Conservation (phyloP, 2,113 vertebrate genomes). For the Hippocampus mohnikei region DNA sequence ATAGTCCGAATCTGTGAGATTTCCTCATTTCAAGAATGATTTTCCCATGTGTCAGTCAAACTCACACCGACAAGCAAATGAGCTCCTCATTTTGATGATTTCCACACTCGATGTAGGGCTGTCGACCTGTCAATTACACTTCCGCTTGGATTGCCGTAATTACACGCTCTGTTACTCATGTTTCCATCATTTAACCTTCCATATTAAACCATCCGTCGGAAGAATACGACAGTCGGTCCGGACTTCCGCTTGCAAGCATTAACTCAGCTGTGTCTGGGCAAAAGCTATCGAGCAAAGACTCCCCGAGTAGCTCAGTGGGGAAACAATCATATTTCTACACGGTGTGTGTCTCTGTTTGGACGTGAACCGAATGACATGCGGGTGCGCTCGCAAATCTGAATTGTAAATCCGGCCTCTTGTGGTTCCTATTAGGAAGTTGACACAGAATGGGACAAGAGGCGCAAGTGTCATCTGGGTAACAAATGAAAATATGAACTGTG, state of each 20-base stretch:
- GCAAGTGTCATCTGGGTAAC: conserved; percentile 49
- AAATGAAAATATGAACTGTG: conserved; percentile 58
- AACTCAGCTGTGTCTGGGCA: conserved; percentile 28
- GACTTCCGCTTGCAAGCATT: neutral
- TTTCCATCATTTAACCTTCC: conserved; percentile 41
- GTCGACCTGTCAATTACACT: conserved; percentile 52
- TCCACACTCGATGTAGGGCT: conserved; percentile 33
- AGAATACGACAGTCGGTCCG: conserved; percentile 15
- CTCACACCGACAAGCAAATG: conserved; percentile 39
- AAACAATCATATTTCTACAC: conserved; percentile 20
- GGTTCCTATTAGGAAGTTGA: conserved; percentile 27
- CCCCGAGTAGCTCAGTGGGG: conserved; percentile 22
- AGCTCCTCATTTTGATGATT: conserved; percentile 23
- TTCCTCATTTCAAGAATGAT: conserved; percentile 26
- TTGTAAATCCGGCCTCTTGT: conserved; percentile 24
- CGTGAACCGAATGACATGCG: neutral
- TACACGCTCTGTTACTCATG: conserved; percentile 29
- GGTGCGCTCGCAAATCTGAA: neutral
- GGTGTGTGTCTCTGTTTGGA: conserved; percentile 4
- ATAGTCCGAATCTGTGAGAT: conserved; percentile 18
- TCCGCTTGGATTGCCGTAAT: conserved; percentile 35
- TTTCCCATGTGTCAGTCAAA: conserved; percentile 47
- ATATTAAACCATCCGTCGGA: conserved; percentile 26
- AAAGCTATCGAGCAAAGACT: conserved; percentile 23
- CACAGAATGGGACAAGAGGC: conserved; percentile 40